Evolutionary conservation across 2,797 vertebrate species (phyloP).

Genomic region (Agapornis canus): DNA sequence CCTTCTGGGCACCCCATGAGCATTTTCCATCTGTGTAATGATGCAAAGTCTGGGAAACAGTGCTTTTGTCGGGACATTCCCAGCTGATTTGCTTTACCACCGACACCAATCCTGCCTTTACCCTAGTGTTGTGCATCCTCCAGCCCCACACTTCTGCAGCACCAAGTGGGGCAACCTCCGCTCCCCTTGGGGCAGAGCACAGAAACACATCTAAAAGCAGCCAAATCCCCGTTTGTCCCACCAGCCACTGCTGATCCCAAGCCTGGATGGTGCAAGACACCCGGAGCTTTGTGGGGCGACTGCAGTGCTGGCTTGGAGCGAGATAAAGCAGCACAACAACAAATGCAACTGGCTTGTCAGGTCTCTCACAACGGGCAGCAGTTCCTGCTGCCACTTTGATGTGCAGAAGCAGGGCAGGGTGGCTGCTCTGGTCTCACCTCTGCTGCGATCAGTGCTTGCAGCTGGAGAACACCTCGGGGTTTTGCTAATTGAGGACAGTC

Average conservation of each 20-base stretch:
- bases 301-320: accelerated
- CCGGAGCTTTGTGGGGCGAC: accelerated
- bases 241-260: accelerated
- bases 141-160: background rate
- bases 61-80: background rate
- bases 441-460: accelerated
- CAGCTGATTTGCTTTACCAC: background rate
- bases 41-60: background rate
- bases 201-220: background rate
- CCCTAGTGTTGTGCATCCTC: background rate
- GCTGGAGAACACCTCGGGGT: background rate
- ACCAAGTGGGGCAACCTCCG: accelerated
- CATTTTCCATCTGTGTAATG: background rate
- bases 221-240: accelerated
- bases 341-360: background rate
- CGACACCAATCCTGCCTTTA: background rate
- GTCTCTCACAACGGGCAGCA: background rate
- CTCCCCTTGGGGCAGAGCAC: background rate
- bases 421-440: background rate
- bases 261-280: background rate
- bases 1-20: background rate
- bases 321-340: background rate
- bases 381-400: background rate
- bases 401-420: background rate
- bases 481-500: background rate